phyloP scores from a whole-genome alignment of 2,113 vertebrate species.

The Cynocephalus volans region DNA sequence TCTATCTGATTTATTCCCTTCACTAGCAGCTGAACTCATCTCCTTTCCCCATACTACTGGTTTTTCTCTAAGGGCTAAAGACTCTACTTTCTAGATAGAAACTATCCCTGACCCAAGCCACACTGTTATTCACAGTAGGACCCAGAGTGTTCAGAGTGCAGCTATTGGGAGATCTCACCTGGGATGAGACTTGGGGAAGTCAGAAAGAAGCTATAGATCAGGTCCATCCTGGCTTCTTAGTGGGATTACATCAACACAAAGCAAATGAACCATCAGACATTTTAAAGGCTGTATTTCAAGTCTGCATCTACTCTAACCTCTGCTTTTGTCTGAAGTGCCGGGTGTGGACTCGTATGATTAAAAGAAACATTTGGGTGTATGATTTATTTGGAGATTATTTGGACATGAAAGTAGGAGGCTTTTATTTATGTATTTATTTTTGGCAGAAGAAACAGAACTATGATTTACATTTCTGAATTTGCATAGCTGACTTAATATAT shows the following conservation, averaged over 20 bases:
- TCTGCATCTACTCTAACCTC: not conserved
- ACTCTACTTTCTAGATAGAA: not conserved
- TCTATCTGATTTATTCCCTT: slow-evolving; percentile 6
- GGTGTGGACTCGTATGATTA: not conserved
- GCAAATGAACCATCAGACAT: not conserved
- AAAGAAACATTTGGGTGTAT: slow-evolving; percentile 16
- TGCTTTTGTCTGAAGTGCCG: not conserved
- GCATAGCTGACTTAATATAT: not conserved
- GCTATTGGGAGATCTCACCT: not conserved
- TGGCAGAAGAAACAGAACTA: slow-evolving; percentile 20
- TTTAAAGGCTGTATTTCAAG: not conserved
- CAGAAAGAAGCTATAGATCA: not conserved
- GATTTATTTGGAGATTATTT: slow-evolving; percentile 39
- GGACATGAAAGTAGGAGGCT: slow-evolving; percentile 25
- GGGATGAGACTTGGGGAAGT: not conserved
- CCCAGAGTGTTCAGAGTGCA: not conserved
- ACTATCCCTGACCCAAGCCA: not conserved
- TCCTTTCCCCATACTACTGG: not conserved
- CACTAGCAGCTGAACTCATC: not conserved
- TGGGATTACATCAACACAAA: not conserved
- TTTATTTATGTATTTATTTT: slow-evolving; percentile 58
- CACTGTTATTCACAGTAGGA: not conserved
- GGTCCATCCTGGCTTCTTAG: not conserved
- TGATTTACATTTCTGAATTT: slow-evolving; percentile 44
- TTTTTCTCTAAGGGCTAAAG: not conserved